Base-by-base conservation (phyloP, 1,140 invertebrate genomes). In the Aphidius ervi region DNA sequence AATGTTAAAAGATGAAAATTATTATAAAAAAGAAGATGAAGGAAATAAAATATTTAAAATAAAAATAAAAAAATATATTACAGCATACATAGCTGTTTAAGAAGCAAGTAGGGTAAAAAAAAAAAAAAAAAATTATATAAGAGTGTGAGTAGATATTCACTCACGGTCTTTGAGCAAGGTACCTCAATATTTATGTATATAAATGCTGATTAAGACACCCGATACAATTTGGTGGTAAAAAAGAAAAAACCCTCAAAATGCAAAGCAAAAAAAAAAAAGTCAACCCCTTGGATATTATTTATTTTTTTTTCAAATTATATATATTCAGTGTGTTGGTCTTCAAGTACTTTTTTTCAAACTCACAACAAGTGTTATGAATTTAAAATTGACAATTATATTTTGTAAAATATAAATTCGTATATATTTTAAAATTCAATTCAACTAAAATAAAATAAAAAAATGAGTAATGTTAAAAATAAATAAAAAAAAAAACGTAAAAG, bases 171-270 rank as follows among this genome's bases (percentile, higher is more conserved):
- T 70, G 70, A 71, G 69, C 73, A 66, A 69, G 70, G 74, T 75
- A 76, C 74, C 75, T 77, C 23, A 31, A 31, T 31, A 31, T 31
- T 31, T 31, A 31, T 31, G 4, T 31, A 31, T 31, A 31, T 77
- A 73, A 68, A 77, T 73, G 74, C 74, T 76, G 75, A 78, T 78
- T 78, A 78, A 77, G 76, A 78, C 74, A 76, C 74, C 68, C 75
- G 72, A 77, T 78, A 76, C 76, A 78, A 78, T 78, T 78, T 77
- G 74, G 74, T 69, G 70, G 68, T 69, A 65, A 74, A 72, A 71
- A 73, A 73, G 41, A 31, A 76, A 70, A 16, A 16, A 16, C 16
- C 68, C 73, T 77, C 75, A 77, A 78, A 31, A 31, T 62, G 63
- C 48, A 55, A 41, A 59, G 41, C 37, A 46, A 46, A 48, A 31